Evolutionary conservation across 2,888 invertebrate species (phyloP).

Genomic region (Stenichneumon culpator): DNA sequence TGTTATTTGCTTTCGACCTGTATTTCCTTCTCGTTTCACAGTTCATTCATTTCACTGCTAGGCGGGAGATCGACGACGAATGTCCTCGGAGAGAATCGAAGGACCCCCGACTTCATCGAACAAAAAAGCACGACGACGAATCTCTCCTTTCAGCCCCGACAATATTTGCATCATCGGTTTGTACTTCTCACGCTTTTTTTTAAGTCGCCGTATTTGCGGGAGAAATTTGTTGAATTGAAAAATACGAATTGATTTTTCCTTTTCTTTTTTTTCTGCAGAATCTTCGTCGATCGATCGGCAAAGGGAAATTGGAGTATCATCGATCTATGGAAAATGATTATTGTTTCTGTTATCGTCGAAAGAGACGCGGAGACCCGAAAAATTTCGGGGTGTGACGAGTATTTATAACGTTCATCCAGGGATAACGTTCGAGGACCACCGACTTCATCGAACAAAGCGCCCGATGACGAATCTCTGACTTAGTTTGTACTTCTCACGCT

Average conservation of each 20-base stretch:
- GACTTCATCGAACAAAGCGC: slow-evolving; percentile 40
- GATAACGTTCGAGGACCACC: not conserved
- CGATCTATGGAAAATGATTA: not conserved
- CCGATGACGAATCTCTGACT: slow-evolving; percentile 36
- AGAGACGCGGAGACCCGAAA: slow-evolving; percentile 9
- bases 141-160: slow-evolving; percentile 42
- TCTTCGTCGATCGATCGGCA: not conserved
- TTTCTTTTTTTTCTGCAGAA: not conserved
- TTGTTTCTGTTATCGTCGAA: slow-evolving; percentile 7
- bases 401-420: slow-evolving; percentile 50
- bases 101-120: slow-evolving; percentile 36
- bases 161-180: slow-evolving; percentile 62
- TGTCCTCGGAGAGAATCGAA: not conserved
- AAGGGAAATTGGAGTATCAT: not conserved
- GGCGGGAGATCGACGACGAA: slow-evolving; percentile 27
- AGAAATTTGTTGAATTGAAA: not conserved
- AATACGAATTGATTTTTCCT: not conserved
- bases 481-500: slow-evolving; percentile 62
- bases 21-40: slow-evolving; percentile 38
- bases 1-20: slow-evolving; percentile 66
- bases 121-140: slow-evolving; percentile 40
- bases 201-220: slow-evolving; percentile 14
- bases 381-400: slow-evolving; percentile 36
- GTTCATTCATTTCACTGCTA: slow-evolving; percentile 53
- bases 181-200: slow-evolving; percentile 57